These are phyloP conservation scores for Erebia ligea DNA, from an alignment of 2,888 invertebrate species.

Conservation along the genomic window DNA sequence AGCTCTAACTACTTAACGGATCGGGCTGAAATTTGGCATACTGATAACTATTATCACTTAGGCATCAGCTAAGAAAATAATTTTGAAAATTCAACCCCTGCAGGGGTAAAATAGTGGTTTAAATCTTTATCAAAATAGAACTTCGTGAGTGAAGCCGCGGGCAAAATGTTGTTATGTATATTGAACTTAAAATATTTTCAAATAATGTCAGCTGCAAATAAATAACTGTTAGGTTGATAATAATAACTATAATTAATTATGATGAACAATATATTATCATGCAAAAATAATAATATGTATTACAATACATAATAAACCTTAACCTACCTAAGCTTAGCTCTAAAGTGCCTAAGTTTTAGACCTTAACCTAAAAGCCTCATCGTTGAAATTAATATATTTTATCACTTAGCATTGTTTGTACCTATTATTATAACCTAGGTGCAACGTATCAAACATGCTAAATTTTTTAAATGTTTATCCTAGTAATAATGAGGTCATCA, in stretches of 20 bases:
- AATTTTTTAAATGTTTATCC: not conserved
- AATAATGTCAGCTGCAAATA: not conserved
- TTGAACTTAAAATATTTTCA: too few relatives aligned
- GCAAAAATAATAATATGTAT: not conserved
- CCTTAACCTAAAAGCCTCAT: slow-evolving; percentile 3
- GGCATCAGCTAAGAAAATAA: too few relatives aligned
- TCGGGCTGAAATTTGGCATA: too few relatives aligned
- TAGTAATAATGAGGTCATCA: not conserved
- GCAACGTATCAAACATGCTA: not conserved
- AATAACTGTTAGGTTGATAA: not conserved
- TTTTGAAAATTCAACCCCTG: too few relatives aligned
- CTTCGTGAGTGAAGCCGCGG: too few relatives aligned
- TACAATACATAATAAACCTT: not conserved
- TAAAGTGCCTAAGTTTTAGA: not conserved
- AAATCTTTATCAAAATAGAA: too few relatives aligned
- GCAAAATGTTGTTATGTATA: too few relatives aligned
- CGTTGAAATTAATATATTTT: not conserved
- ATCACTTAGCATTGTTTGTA: not conserved
- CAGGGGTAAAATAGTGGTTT: too few relatives aligned
- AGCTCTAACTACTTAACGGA: too few relatives aligned
- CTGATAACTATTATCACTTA: too few relatives aligned
- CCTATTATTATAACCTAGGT: not conserved
- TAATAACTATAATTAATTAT: slow-evolving; percentile 7
- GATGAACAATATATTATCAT: not conserved
- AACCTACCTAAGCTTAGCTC: not conserved